Conservation (phyloP, 53 echinoderm and acorn worm genomes). For the Hippasteria phrygiana region DNA sequence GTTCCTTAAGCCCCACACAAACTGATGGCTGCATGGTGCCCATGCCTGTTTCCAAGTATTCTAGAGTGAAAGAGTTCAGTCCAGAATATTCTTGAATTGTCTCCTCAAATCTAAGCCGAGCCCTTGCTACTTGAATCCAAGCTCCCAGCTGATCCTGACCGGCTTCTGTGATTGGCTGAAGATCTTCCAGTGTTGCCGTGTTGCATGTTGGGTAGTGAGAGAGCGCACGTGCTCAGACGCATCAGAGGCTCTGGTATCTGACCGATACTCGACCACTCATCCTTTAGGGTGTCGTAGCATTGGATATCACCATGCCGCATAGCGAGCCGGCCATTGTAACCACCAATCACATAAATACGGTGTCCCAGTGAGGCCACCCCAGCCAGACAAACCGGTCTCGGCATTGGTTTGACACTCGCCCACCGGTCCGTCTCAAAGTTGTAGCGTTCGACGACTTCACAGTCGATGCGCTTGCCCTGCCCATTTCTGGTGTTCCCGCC, state of each 20-base stretch:
- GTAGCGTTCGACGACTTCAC: constrained; percentile 82
- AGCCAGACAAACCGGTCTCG: constrained; percentile 84
- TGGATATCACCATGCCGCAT: constrained; percentile 83
- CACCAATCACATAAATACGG: constrained; percentile 84
- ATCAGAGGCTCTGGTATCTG: constrained; percentile 84
- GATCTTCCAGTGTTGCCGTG: background rate
- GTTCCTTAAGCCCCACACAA: too few relatives aligned
- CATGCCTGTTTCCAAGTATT: too few relatives aligned
- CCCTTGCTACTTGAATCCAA: constrained; percentile 15
- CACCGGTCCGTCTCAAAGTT: constrained; percentile 76
- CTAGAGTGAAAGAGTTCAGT: background rate
- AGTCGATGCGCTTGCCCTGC: constrained; percentile 73
- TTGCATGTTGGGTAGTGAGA: constrained; percentile 26
- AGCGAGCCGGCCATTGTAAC: constrained; percentile 84
- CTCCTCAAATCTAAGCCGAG: background rate
- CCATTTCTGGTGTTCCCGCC: constrained; percentile 84
- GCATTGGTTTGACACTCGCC: constrained; percentile 74
- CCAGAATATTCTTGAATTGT: background rate
- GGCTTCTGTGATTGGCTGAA: constrained; percentile 24
- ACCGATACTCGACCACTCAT: constrained; percentile 82
- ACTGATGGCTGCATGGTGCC: too few relatives aligned
- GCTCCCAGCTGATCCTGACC: constrained; percentile 14
- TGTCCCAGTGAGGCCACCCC: constrained; percentile 63
- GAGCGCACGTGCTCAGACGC: constrained; percentile 75
- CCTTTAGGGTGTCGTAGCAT: constrained; percentile 69